Evolutionary conservation across 30 jellyfish, hydroid and myxozoan genomes (phyloP).

Genomic region (Cassiopea andromeda): DNA sequence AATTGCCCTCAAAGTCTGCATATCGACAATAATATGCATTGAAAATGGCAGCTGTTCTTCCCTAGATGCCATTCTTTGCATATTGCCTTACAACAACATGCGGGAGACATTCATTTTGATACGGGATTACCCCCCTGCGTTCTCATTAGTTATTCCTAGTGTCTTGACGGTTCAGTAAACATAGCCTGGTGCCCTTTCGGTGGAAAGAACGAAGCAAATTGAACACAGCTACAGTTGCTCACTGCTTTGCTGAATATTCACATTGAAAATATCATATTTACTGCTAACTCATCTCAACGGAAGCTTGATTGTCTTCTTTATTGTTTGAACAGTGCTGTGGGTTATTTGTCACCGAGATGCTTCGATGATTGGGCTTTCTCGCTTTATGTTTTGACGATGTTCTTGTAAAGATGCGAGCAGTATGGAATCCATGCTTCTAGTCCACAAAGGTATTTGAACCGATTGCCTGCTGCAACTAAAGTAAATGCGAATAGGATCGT

Average conservation of each 20-base stretch:
- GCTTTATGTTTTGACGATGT: conserved; percentile 4
- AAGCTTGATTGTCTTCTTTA: background rate
- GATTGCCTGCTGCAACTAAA: conserved; percentile 21
- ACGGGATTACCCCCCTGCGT: conserved; percentile 55
- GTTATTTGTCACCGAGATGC: background rate
- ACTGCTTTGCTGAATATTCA: background rate
- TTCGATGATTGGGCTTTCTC: conserved; percentile 2
- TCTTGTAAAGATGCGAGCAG: conserved; percentile 1
- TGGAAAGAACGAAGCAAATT: conserved; percentile 23
- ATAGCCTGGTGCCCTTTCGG: conserved; percentile 84
- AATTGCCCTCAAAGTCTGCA: background rate
- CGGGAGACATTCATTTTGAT: conserved; percentile 4
- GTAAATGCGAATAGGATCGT: conserved; percentile 27
- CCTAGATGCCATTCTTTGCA: background rate
- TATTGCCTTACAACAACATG: background rate
- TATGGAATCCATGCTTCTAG: conserved; percentile 31
- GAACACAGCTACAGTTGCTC: conserved; percentile 57
- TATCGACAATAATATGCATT: background rate
- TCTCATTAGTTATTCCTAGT: conserved; percentile 74
- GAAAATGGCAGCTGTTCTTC: background rate
- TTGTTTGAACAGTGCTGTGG: background rate
- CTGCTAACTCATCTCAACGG: background rate
- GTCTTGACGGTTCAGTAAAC: conserved; percentile 81
- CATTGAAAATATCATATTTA: background rate
- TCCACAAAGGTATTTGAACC: background rate